Evolutionary conservation across 2,888 invertebrate species (phyloP), one percentile per base, ranked within the genome.

Genomic region (Sarcophaga carnaria): DNA sequence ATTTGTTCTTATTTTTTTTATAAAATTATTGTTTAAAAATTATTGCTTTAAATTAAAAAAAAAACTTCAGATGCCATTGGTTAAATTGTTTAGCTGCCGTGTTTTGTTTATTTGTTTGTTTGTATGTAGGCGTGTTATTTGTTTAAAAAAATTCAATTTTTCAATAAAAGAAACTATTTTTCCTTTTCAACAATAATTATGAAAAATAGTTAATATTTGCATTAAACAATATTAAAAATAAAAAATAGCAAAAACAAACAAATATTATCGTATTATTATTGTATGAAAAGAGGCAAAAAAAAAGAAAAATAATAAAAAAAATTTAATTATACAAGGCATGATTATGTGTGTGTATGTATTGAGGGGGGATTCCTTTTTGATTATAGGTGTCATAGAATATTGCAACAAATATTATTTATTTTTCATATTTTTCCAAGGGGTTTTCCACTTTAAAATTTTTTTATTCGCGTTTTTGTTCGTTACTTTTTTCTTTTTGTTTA

Each of bases 1-100:
- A 37, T 37, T 37, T 37, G 37, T 37, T 37, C 89, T 72, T 17
- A 20, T 25, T 47, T 70, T 90, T 90, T 89, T 74, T 89, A 90
- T 90, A 70, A 78, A 81, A 64, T 60, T 80, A 70, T 75, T 67
- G 77, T 74, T 14, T 47, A 27, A 64, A 75, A 83, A 79, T 77
- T 77, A 37, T 66, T 66, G 66, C 14, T 54, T 14, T 54, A 14
- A 54, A 17, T 59, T 79, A 80, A 47, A 85, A 66, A 75, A 67
- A 62, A 54, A 17, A 14, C 4, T 49, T 67, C 72, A 83, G 81
- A 84, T 84, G 84, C 71, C 81, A 71, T 79, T 87, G 78, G 22
- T 81, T 75, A 47, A 66, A 79, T 62, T 62, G 78, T 71, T n/a
- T 84, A 87, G 84, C 87, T 87, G 87, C 87, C 84, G 80, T 85